Conservation (phyloP, 1,140 invertebrate species). For the Drosophila ficusphila region DNA sequence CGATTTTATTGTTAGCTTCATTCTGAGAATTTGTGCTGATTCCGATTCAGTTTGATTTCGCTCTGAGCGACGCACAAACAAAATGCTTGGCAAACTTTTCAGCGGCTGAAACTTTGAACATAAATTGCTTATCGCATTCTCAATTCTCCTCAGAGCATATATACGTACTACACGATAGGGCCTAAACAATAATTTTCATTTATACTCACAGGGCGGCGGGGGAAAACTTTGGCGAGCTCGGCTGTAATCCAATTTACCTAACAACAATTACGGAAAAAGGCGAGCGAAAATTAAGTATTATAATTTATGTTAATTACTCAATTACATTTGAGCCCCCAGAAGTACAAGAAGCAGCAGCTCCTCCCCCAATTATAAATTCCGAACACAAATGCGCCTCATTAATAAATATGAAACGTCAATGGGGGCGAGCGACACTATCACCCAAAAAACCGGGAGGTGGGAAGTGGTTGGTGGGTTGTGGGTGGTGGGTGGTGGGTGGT, state of each 20-base stretch:
- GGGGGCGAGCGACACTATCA: conserved; percentile 61
- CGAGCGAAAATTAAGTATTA: conserved; percentile 78
- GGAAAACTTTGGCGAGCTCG: conserved; percentile 34
- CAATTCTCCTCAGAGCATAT: conserved; percentile 10
- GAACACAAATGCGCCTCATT: conserved; percentile 83
- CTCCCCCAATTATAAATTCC: conserved; percentile 81
- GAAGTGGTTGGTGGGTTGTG: too few relatives aligned
- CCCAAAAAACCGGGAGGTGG: too few relatives aligned
- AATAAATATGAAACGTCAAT: conserved; percentile 84
- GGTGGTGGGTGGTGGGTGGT: not conserved
- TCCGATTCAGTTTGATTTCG: conserved; percentile 72
- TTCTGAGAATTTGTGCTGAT: conserved; percentile 65
- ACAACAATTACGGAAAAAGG: conserved; percentile 75
- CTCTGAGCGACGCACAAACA: conserved; percentile 35
- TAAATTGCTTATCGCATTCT: conserved; percentile 73
- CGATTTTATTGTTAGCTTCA: conserved; percentile 65
- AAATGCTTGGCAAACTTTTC: conserved; percentile 58
- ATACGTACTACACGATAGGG: conserved; percentile 16
- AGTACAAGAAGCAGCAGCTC: conserved; percentile 14
- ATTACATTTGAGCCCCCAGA: conserved; percentile 75
- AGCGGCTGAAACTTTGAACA: conserved; percentile 65
- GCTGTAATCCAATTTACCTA: conserved; percentile 76
- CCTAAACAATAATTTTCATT: conserved; percentile 59
- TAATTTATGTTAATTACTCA: conserved; percentile 84
- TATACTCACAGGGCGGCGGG: conserved; percentile 17